Evolutionary conservation across 2,888 invertebrate genomes (phyloP).

Genomic region (Morpho deidamia): DNA sequence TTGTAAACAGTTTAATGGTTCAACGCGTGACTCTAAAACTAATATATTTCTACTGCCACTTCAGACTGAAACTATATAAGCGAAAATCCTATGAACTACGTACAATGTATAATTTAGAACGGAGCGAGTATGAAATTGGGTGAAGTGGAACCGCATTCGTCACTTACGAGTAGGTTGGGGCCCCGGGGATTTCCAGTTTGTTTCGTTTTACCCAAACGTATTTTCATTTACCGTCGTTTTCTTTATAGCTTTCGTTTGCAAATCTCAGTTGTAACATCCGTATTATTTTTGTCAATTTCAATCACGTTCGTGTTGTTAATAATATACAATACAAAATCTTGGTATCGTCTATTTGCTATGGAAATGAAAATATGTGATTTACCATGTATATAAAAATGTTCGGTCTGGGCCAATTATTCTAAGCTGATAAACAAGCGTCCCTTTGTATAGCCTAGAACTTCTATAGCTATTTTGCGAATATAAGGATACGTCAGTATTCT

Average conservation of each 20-base stretch:
- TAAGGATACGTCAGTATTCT: too few relatives aligned
- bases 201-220: slow-evolving; percentile 25
- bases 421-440: too few relatives aligned
- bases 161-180: slow-evolving; percentile 22
- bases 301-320: too few relatives aligned
- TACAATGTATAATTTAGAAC: slow-evolving; percentile 12
- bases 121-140: slow-evolving; percentile 12
- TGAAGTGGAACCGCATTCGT: slow-evolving; percentile 22
- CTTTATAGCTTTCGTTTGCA: not conserved
- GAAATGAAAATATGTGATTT: too few relatives aligned
- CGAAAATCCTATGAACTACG: not conserved
- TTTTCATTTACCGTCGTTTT: slow-evolving; percentile 17
- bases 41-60: not conserved
- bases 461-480: too few relatives aligned
- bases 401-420: too few relatives aligned
- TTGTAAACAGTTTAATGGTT: too few relatives aligned
- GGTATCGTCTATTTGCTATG: too few relatives aligned
- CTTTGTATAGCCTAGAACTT: too few relatives aligned
- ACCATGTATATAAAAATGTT: too few relatives aligned
- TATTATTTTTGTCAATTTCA: too few relatives aligned
- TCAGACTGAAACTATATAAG: not conserved
- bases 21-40: not conserved
- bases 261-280: not conserved
- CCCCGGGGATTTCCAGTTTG: slow-evolving; percentile 24
- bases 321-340: too few relatives aligned